Evolutionary conservation across 2,113 vertebrate species (phyloP).

Genomic region (Gasterosteus nipponicus): DNA sequence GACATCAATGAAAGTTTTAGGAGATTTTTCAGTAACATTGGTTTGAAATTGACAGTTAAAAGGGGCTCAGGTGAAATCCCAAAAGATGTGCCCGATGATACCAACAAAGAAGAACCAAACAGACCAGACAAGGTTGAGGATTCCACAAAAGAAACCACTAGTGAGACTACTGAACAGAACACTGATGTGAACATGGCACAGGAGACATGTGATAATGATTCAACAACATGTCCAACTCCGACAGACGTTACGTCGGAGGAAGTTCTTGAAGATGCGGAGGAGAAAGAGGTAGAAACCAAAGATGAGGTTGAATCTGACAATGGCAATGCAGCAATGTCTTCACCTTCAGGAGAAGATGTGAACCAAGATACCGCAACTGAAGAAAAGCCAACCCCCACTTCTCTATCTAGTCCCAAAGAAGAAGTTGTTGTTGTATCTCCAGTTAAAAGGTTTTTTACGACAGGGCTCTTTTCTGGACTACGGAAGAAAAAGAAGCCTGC

Average conservation of each 20-base stretch:
- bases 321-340: slow-evolving; percentile 25
- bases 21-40: slow-evolving; percentile 90
- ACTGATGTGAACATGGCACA: slow-evolving; percentile 29
- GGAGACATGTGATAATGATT: slow-evolving; percentile 59
- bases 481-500: slow-evolving; percentile 86
- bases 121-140: slow-evolving; percentile 60
- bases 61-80: slow-evolving; percentile 84
- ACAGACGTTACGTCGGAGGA: slow-evolving; percentile 52
- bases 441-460: slow-evolving; percentile 90
- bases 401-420: slow-evolving; percentile 67
- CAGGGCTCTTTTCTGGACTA: slow-evolving; percentile 87
- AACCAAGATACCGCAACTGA: slow-evolving; percentile 18
- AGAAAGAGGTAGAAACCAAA: slow-evolving; percentile 49
- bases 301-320: slow-evolving; percentile 68
- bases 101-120: slow-evolving; percentile 65
- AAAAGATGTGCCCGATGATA: slow-evolving; percentile 77
- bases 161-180: slow-evolving; percentile 25
- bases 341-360: slow-evolving; percentile 30
- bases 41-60: slow-evolving; percentile 91
- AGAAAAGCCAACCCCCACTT: slow-evolving; percentile 38
- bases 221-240: slow-evolving; percentile 55
- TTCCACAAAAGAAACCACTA: slow-evolving; percentile 12
- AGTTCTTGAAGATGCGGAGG: slow-evolving; percentile 38
- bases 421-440: slow-evolving; percentile 83
- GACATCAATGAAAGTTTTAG: slow-evolving; percentile 88